phyloP scores from a whole-genome alignment of 2,797 vertebrate species.

The Enteromius treurensis region DNA sequence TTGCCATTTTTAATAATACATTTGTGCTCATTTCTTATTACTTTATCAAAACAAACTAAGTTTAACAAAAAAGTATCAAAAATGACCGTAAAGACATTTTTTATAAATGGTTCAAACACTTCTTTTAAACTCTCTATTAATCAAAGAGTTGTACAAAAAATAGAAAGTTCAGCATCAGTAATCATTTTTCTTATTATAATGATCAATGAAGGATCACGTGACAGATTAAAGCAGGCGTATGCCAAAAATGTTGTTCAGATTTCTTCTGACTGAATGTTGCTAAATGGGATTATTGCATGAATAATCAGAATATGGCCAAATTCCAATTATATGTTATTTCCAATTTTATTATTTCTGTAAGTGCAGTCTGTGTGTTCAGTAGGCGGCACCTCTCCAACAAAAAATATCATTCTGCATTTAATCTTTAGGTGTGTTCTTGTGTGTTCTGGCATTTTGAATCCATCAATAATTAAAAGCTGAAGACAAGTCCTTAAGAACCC shows the following conservation, averaged over 20 bases:
- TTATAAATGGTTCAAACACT: background rate
- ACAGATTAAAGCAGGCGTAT: background rate
- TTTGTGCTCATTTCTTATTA: background rate
- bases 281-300: background rate
- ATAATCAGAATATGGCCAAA: slow-evolving; percentile 1
- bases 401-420: background rate
- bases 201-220: background rate
- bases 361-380: background rate
- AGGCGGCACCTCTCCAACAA: background rate
- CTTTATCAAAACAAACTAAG: no score
- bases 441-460: slow-evolving; percentile 41
- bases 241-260: background rate
- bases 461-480: slow-evolving; percentile 60
- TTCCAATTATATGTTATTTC: background rate
- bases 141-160: background rate
- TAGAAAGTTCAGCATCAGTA: background rate
- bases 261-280: background rate
- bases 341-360: background rate
- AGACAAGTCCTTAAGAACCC: slow-evolving; percentile 38
- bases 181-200: background rate
- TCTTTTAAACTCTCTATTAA: background rate
- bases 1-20: background rate
- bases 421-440: slow-evolving; percentile 37
- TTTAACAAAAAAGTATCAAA: background rate
- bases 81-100: background rate